Evolutionary conservation across 1,140 invertebrate species (phyloP).

Genomic region (Ceratina australensis): DNA sequence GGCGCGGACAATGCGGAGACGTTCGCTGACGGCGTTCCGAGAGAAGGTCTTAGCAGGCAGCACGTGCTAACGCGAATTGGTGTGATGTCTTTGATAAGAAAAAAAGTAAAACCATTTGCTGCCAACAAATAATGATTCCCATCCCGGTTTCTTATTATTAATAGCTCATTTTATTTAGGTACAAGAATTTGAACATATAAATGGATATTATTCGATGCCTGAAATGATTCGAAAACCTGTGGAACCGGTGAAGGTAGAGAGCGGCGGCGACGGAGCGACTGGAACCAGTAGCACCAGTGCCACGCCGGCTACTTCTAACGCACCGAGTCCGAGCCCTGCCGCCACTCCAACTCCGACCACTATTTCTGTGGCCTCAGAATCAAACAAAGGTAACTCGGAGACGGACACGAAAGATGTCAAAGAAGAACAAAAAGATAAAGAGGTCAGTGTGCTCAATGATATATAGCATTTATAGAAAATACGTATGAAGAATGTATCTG

Average conservation of each 20-base stretch:
- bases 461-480: background rate
- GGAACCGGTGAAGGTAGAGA: constrained; percentile 81
- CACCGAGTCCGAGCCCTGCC: constrained; percentile 83
- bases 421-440: constrained; percentile 79
- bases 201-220: constrained; percentile 98
- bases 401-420: constrained; percentile 76
- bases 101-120: constrained; percentile 86
- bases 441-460: constrained; percentile 45
- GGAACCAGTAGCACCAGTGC: constrained; percentile 81
- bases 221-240: constrained; percentile 91
- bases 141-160: background rate
- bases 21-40: constrained; percentile 98
- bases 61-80: constrained; percentile 99
- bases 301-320: constrained; percentile 86
- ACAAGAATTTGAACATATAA: constrained; percentile 99
- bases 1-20: constrained; percentile 98
- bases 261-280: constrained; percentile 71
- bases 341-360: constrained; percentile 80
- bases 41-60: constrained; percentile 98
- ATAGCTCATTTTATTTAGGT: constrained; percentile 77
- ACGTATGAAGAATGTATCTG: no score
- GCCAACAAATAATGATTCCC: no score
- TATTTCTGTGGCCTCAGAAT: constrained; percentile 68
- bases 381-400: constrained; percentile 57
- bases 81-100: constrained; percentile 99